Evolutionary conservation across 1,140 invertebrate species (phyloP), one percentile per base, ranked within the genome.

Genomic region (Heterodera schachtii): DNA sequence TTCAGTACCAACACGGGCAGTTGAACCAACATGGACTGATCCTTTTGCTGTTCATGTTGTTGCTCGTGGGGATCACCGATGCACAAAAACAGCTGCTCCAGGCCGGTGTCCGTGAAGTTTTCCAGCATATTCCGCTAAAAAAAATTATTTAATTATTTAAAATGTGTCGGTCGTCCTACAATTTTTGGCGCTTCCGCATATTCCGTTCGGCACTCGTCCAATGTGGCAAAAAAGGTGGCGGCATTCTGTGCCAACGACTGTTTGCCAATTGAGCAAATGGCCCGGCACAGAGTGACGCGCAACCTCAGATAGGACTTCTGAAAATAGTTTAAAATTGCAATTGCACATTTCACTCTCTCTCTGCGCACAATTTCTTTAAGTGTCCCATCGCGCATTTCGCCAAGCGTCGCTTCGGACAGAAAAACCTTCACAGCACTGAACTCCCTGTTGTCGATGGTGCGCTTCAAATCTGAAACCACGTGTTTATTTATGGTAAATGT

Each of bases 181-280:
- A 19, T 60, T 4, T 60, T 60, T 19, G 57, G 57, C 19, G 57
- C 57, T 4, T 11, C 19, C 57, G 57, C 11, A 60, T 16, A 60
- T 60, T 11, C 57, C 57, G 13, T 60, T 19, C 13, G 57, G 57
- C 57, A 60, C 9, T 41, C 52, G 2, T 81, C 81, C 16, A 79
- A 70, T 57, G 77, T 31, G 31, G 66, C 52, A 31, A 79, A 70
- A 69, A 66, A 79, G 16, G 13, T n/a, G 46, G 43, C 52, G 4
- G 64, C 49, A 47, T 19, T 79, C 47, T 21, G 31, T 46, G 77
- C 64, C 64, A 75, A 75, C 8, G 66, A 21, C 16, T 75, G 52
- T 7, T 5, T 66, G 7, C 74, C 74, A 31, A 75, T 21, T 41
- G 74, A n/a, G 21, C 57, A 52, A 52, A 75, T 75, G 41, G 74